phyloP scores from a whole-genome alignment of 2,113 vertebrate species.

The Dunckerocampus dactyliophorus region DNA sequence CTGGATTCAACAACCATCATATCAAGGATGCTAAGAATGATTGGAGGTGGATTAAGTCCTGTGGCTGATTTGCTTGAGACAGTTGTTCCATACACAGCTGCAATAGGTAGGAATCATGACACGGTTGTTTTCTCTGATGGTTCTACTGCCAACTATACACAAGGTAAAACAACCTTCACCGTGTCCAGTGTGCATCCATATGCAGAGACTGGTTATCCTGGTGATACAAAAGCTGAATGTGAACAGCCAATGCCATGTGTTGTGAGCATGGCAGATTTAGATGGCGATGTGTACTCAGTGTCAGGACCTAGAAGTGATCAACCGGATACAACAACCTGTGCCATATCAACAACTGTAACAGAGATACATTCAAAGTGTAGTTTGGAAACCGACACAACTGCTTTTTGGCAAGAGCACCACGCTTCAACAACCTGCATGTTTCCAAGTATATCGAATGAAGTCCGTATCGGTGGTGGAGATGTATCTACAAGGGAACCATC shows the following conservation, averaged over 20 bases:
- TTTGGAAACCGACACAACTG: not conserved
- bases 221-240: not conserved
- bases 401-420: not conserved
- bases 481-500: not conserved
- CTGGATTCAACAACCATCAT: not conserved
- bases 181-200: not conserved
- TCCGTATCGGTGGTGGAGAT: not conserved
- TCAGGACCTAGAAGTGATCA: not conserved
- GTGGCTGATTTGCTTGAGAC: not conserved
- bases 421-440: not conserved
- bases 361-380: not conserved
- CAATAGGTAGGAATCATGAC: not conserved
- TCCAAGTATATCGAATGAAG: not conserved
- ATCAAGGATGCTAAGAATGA: not conserved
- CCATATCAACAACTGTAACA: not conserved
- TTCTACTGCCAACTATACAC: not conserved
- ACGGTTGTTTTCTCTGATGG: not conserved
- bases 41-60: not conserved
- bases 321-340: not conserved
- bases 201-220: not conserved
- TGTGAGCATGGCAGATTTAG: not conserved
- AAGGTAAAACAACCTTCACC: conserved; percentile 1
- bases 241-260: not conserved
- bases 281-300: not conserved
- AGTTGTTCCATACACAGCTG: not conserved